Base-by-base conservation (phyloP, 53 echinoderm and acorn worm genomes). In the Antedon mediterranea region DNA sequence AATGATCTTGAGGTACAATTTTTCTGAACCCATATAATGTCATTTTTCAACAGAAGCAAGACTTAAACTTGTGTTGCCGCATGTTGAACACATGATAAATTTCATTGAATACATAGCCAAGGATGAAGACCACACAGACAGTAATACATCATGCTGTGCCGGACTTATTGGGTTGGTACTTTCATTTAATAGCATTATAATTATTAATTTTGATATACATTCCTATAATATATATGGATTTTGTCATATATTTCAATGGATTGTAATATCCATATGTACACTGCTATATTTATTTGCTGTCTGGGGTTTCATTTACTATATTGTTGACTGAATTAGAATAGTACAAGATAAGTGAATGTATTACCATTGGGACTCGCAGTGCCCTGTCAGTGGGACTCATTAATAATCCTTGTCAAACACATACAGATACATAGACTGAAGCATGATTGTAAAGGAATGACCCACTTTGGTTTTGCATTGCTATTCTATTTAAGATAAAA, bases 71-170 rank as follows among this genome's bases (percentile, higher is more conserved):
- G 76, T 98, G 13, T 75, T 84, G 31, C 83, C 90, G 30, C 84
- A 93, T 32, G 85, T 98, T 9, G 34, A 73, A 72, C 86, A 90
- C 78, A 92, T 98, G 78, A 81, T 98, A 43, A 37, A 71, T 80
- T 98, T 98, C 81, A 90, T 98, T 30, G 92, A 92, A 80, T 84
- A 82, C 30, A 88, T 98, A 29, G 88, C 90, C 14, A 71, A 79
- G 0, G 98, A 98, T 74, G 88, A 92, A 26, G 98, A 98, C 72
- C 98, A 98, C 30, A 89, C 98, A 0, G 98, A 98, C 74, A 88
- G 92, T 71, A 98, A 92, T 32, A 85, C 92, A 6, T 85, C 90
- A n/a, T 88, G 92, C 15, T 89, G 88, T 78, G 80, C 90, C 23
- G 98, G 98, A 14, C 83, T 98, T 11, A 90, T 98, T 33, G 98